Percentiles rank a stretch among this genome's conserved stretches.
phyloP scores from a whole-genome alignment of 2,113 vertebrate species.

The Silurus meridionalis region DNA sequence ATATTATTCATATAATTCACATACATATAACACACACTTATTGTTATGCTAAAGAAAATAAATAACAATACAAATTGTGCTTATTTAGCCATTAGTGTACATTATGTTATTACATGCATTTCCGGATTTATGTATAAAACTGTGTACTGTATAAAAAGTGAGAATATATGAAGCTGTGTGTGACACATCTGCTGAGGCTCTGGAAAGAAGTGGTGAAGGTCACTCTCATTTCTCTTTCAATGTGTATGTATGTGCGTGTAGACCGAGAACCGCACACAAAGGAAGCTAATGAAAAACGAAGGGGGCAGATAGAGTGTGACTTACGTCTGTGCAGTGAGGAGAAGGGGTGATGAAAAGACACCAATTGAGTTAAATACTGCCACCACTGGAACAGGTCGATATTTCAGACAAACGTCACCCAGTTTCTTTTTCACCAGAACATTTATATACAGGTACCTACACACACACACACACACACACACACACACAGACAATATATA shows the following conservation, averaged over 20 bases:
- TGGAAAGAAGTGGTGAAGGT: conserved; percentile 17
- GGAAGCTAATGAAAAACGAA: conserved; percentile 17
- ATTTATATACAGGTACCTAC: not conserved
- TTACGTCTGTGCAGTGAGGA: not conserved
- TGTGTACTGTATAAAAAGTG: not conserved
- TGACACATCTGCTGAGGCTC: not conserved
- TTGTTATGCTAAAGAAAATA: not conserved
- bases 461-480: too few species aligned
- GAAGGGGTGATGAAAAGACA: conserved; percentile 6
- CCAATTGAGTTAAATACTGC: not conserved
- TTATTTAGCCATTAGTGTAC: not conserved
- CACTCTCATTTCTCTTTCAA: not conserved
- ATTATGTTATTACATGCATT: not conserved
- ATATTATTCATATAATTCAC: not conserved
- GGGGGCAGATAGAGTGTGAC: conserved; percentile 2
- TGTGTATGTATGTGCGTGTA: not conserved
- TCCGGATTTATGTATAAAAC: not conserved
- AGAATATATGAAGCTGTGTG: not conserved
- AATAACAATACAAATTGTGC: not conserved
- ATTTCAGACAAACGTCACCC: not conserved
- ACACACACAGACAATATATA: too few species aligned
- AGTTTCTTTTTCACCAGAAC: not conserved
- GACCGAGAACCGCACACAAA: conserved; percentile 1
- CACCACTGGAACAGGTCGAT: not conserved
- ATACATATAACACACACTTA: not conserved